These are phyloP conservation scores for Synanthedon tipuliformis DNA, from an alignment of 2,888 invertebrate species.

Conservation along the genomic window DNA sequence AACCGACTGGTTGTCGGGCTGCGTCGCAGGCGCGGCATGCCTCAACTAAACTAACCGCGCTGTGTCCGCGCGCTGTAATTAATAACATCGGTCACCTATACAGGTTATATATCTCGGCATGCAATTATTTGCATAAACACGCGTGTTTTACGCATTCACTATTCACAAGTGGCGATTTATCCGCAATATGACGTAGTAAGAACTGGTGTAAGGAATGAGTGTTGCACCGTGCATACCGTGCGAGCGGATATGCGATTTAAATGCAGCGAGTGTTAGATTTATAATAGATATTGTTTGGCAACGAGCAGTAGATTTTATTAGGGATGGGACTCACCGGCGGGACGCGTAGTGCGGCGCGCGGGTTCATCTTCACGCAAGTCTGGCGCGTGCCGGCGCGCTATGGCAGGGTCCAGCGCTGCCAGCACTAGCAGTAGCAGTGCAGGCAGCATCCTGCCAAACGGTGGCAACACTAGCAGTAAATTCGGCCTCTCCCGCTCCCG, in stretches of 20 bases:
- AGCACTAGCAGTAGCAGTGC: slow-evolving; percentile 45
- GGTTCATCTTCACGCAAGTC: slow-evolving; percentile 75
- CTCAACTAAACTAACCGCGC: slow-evolving; percentile 3
- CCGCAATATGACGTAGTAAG: neutral
- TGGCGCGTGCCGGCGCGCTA: slow-evolving; percentile 72
- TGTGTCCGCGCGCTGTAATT: slow-evolving; percentile 26
- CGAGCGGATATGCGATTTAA: slow-evolving; percentile 21
- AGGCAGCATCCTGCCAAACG: slow-evolving; percentile 45
- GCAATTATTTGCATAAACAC: slow-evolving; percentile 52
- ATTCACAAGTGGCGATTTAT: neutral
- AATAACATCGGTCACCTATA: slow-evolving; percentile 19
- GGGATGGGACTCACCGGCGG: slow-evolving; percentile 72
- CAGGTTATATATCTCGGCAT: slow-evolving; percentile 29
- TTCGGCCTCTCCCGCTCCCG: slow-evolving; percentile 40
- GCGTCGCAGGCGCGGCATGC: neutral
- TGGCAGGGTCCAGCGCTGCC: slow-evolving; percentile 45
- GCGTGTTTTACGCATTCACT: slow-evolving; percentile 18
- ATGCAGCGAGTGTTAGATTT: slow-evolving; percentile 18
- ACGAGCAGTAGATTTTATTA: slow-evolving; percentile 47
- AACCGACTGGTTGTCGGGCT: slow-evolving; percentile 9
- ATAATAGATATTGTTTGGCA: slow-evolving; percentile 26
- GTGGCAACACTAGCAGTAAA: slow-evolving; percentile 30
- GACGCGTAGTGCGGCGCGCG: slow-evolving; percentile 72
- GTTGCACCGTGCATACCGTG: neutral
- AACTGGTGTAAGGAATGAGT: neutral